Base-by-base conservation (phyloP, 64 coral and sea anemone species). In the Montipora capricornis region DNA sequence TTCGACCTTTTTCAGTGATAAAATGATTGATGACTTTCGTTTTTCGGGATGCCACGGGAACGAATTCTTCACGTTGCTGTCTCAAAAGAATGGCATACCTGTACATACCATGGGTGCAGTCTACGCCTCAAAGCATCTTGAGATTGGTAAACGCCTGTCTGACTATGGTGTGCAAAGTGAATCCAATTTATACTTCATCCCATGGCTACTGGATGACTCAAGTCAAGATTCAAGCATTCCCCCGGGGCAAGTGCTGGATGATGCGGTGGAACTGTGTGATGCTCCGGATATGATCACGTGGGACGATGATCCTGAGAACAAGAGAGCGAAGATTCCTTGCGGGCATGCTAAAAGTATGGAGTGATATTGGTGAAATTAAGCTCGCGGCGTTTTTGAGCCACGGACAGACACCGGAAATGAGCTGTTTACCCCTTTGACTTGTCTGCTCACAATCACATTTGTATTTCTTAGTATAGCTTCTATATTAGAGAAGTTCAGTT, bases 271-370 rank as follows among this genome's bases (percentile, higher is more conserved):
- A 45, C 73, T 98, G 1, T 37, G 78, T 14, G 79, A 95, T 11
- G 89, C 78, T 19, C 96, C 96, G 26, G 96, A 98, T 92, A 98
- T 98, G 96, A 98, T 98, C 53, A 98, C 96, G 61, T 98, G 96
- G 93, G 96, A 98, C 79, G 93, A 98, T 87, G 93, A 98, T 17
- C 90, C 96, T 2, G 85, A 98, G 17, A 95, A 95, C 64, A 88
- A 92, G 5, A 95, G 96, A 45, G 93, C 90, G 14, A 98, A 98
- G 71, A 98, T 98, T 93, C 93, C 96, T 79, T 98, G 96, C 46
- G 96, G 96, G 44, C 96, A 98, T 51, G 93, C 96, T 61, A 98
- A 95, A 44, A 85, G 96, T 98, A 73, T 92, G 92, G 60, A 77
- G 66, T 71, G 6, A 55, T 55, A 55, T 92, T 73, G 4, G 13